A percentile compares a stretch with the other conserved stretches of the same genome.
phyloP scores from a whole-genome alignment of 2,113 vertebrate species.

The Atherinomorus stipes region DNA sequence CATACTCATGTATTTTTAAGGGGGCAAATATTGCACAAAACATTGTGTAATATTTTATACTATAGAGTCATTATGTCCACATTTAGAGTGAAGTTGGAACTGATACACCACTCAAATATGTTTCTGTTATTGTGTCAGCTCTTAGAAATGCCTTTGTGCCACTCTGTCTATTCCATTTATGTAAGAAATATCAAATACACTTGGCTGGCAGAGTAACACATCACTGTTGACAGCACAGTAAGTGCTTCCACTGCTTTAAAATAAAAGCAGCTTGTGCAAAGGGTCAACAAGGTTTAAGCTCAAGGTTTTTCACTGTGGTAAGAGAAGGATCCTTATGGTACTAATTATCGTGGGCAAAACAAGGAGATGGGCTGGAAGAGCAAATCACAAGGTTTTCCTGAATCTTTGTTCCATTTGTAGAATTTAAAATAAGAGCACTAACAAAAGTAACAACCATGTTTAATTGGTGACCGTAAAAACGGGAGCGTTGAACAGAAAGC shows the following conservation, averaged over 20 bases:
- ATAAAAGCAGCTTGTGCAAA: conserved; percentile 38
- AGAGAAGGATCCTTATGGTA: conserved; percentile 21
- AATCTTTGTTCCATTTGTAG: conserved; percentile 38
- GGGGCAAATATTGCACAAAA: no score
- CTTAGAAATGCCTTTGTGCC: not conserved
- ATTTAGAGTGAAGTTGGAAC: not conserved
- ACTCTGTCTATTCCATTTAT: not conserved
- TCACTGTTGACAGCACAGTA: conserved; percentile 30
- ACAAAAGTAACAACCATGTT: conserved; percentile 55
- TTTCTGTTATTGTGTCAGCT: not conserved
- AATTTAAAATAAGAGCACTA: conserved; percentile 43
- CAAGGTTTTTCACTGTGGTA: conserved; percentile 19
- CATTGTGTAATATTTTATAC: no score
- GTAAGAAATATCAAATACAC: conserved; percentile 10
- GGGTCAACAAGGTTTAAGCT: conserved; percentile 41
- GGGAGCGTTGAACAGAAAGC: conserved; percentile 27
- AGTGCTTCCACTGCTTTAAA: conserved; percentile 28
- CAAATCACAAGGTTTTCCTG: conserved; percentile 44
- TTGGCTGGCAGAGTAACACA: conserved; percentile 23
- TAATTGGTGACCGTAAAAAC: conserved; percentile 57
- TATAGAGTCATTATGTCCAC: not conserved
- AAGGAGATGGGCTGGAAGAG: conserved; percentile 33
- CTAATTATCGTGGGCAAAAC: conserved; percentile 53
- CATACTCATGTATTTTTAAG: no score
- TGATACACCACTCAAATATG: not conserved